These are phyloP conservation scores for Mesocricetus auratus DNA, from an alignment of 2,113 vertebrate species.

Conservation along the genomic window DNA sequence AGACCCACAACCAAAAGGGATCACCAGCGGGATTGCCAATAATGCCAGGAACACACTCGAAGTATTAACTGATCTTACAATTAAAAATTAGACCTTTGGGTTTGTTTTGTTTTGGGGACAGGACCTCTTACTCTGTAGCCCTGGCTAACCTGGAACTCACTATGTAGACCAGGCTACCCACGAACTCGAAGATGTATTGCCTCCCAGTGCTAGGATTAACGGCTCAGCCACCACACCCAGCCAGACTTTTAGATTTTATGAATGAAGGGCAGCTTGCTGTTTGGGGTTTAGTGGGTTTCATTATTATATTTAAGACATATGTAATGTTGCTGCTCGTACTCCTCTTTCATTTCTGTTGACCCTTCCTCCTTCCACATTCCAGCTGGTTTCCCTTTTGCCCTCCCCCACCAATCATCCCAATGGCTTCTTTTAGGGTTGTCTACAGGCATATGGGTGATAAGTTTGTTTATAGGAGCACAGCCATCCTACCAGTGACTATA, in stretches of 20 bases:
- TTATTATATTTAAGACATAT: neutral
- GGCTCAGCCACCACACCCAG: neutral
- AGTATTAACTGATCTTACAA: neutral
- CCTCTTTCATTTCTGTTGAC: neutral
- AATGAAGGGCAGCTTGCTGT: neutral
- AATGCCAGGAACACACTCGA: neutral
- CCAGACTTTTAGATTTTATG: neutral
- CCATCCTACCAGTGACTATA: no score
- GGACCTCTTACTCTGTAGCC: neutral
- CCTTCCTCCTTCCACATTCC: neutral
- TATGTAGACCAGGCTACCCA: neutral
- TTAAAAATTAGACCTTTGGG: neutral
- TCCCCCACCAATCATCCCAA: no score
- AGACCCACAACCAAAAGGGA: neutral
- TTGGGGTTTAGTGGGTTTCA: neutral
- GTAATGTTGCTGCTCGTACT: neutral
- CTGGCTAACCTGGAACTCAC: neutral
- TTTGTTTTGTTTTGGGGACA: neutral
- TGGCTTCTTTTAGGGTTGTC: conserved; percentile 11
- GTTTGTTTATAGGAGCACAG: neutral
- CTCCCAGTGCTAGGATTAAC: neutral
- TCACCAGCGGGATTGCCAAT: neutral
- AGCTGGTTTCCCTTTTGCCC: neutral
- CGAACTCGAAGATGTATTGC: neutral
- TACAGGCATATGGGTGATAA: neutral